phyloP scores from a whole-genome alignment of 2,113 vertebrate species.

The Mesitornis unicolor region DNA sequence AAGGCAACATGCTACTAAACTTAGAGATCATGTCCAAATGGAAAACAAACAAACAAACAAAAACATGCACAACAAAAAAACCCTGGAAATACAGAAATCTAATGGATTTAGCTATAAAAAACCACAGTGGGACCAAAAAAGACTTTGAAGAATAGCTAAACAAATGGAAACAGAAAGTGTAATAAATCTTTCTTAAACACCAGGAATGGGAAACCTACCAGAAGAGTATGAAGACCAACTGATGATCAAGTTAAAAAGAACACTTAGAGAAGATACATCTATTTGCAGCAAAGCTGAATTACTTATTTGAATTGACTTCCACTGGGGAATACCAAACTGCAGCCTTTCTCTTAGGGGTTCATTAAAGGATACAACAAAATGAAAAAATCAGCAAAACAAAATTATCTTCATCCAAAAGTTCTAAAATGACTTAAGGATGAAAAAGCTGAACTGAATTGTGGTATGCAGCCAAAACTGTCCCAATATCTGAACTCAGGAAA shows the following conservation, averaged over 20 bases:
- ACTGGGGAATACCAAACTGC: not conserved
- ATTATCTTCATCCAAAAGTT: not conserved
- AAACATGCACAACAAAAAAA: not conserved
- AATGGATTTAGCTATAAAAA: not conserved
- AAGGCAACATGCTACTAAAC: not conserved
- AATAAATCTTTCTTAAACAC: not conserved
- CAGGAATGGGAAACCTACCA: not conserved
- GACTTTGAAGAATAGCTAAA: not conserved
- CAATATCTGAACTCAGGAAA: not conserved
- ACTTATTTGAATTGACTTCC: not conserved
- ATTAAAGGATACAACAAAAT: not conserved
- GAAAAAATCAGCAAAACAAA: not conserved
- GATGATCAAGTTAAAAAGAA: not conserved
- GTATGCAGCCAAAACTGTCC: not conserved
- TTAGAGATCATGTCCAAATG: not conserved
- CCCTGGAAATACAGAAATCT: not conserved
- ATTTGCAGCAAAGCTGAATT: not conserved
- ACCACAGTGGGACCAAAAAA: not conserved
- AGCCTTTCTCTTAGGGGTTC: not conserved
- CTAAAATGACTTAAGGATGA: not conserved
- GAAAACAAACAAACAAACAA: not conserved
- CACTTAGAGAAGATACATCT: not conserved
- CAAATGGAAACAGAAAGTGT: not conserved
- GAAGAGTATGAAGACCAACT: not conserved
- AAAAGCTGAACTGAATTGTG: not conserved